Base-by-base conservation (phyloP, 1,140 invertebrate genomes). In the Drosophila pallidifrons region DNA sequence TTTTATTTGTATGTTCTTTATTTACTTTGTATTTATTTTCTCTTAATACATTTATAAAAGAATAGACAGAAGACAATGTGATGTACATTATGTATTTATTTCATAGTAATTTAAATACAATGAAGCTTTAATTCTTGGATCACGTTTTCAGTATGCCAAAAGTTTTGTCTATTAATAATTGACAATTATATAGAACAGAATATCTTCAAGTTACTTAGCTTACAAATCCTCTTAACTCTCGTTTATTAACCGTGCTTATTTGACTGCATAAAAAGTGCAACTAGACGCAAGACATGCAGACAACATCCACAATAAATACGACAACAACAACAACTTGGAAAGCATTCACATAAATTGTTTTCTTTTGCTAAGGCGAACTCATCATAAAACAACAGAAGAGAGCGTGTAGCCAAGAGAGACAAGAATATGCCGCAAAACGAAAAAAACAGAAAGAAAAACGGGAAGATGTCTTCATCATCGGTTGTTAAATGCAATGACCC, bases 391-490 rank as follows among this genome's bases (percentile, higher is more conserved):
- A 58, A 46, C 8, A 51, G 58, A 41, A 13, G 13, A 69, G 45
- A 75, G 58, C 7, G 35, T 8, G 45, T 11, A 64, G 4, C 55
- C 13, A 32, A 8, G n/a, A 10, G 13, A 47, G 60, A 57, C 70
- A 73, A 68, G 38, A 59, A 60, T 60, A 74, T 45, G 64, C 55
- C 47, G 59, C 59, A 57, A 80, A 25, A 25, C 20, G 20, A 25
- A 25, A 25, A 25, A 25, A 20, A 20, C n/a, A n/a, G 20, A 25
- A 25, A 25, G 3, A 25, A 80, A 85, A 89, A 81, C 85, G 77
- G 77, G 70, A 89, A 88, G 85, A 88, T 88, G 85, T 88, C 85
- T 88, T 88, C 85, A 88, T 88, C 85, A 81, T 71, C 68, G 73
- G 66, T 30, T 64, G 71, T 68, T 67, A 64, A 75, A 72, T 49